Conservation (phyloP, 1,140 invertebrate genomes). For the Temnothorax curvispinosus region DNA sequence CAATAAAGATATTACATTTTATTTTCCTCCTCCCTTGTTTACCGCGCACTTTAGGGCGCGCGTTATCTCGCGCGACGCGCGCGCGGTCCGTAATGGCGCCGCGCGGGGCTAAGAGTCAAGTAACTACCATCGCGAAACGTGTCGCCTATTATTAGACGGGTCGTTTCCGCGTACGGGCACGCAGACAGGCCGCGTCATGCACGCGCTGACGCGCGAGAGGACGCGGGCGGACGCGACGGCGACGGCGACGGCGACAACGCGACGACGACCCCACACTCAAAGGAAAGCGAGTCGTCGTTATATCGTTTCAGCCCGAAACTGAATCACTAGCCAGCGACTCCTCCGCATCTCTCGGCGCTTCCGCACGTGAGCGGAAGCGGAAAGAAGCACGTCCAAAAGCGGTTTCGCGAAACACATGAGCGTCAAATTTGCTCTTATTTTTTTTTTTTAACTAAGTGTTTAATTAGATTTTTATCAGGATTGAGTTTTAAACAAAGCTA, state of each 20-base stretch:
- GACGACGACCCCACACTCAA: neutral
- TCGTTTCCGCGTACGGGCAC: conserved; percentile 74
- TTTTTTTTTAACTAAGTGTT: neutral
- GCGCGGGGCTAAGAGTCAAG: conserved; percentile 55
- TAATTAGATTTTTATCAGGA: too few relatives aligned
- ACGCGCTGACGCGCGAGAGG: conserved; percentile 49
- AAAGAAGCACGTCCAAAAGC: neutral
- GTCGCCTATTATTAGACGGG: conserved; percentile 73
- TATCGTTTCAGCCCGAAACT: neutral
- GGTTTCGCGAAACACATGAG: neutral
- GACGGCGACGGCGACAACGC: conserved; percentile 24
- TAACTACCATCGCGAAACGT: conserved; percentile 69
- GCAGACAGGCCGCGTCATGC: conserved; percentile 60
- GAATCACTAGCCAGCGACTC: neutral
- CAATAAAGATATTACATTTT: neutral
- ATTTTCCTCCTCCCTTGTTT: neutral
- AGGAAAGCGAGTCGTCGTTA: conserved; percentile 1
- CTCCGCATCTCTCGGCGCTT: neutral
- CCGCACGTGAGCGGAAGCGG: neutral
- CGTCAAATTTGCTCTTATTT: neutral
- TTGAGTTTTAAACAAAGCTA: too few relatives aligned
- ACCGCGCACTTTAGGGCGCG: neutral
- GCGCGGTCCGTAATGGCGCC: neutral
- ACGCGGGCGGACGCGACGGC: conserved; percentile 13
- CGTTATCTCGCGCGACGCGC: neutral